These are phyloP conservation scores for Melanotaenia parkinsoni DNA, from an alignment of 2,797 vertebrate genomes.

Conservation along the genomic window DNA sequence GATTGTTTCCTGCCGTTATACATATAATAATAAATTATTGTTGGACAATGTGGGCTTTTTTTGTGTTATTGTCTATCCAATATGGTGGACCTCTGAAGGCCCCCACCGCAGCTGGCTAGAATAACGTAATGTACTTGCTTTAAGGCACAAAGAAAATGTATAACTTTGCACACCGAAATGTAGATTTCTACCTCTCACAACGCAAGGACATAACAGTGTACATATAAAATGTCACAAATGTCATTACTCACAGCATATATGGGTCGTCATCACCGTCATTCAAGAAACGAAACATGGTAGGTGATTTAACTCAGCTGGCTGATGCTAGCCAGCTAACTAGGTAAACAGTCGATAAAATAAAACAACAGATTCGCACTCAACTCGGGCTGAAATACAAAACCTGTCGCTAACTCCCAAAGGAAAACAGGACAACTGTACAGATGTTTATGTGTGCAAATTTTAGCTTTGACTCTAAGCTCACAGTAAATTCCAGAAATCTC, in stretches of 20 bases:
- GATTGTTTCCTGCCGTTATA: background rate
- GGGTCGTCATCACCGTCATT: conserved; percentile 86
- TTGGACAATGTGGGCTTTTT: conserved; percentile 47
- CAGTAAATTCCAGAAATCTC: conserved; percentile 74
- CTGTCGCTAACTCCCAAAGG: background rate
- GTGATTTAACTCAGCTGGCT: conserved; percentile 78
- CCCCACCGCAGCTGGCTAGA: conserved; percentile 72
- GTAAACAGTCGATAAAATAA: conserved; percentile 68
- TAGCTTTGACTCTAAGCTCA: conserved; percentile 16
- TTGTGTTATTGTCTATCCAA: conserved; percentile 70
- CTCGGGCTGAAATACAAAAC: conserved; percentile 12
- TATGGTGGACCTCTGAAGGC: conserved; percentile 73
- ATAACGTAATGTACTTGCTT: conserved; percentile 59
- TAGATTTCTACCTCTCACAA: background rate
- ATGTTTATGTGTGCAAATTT: conserved; percentile 19
- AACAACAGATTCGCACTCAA: conserved; percentile 37
- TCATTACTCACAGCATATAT: conserved; percentile 86
- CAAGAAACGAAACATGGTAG: conserved; percentile 86
- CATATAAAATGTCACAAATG: background rate
- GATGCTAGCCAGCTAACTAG: conserved; percentile 79
- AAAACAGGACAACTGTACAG: background rate
- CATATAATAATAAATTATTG: conserved; percentile 8
- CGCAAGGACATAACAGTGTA: background rate
- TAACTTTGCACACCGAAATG: background rate
- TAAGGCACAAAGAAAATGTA: conserved; percentile 20